Evolutionary conservation across 1,140 invertebrate species (phyloP).

Genomic region (Caenorhabditis elegans): DNA sequence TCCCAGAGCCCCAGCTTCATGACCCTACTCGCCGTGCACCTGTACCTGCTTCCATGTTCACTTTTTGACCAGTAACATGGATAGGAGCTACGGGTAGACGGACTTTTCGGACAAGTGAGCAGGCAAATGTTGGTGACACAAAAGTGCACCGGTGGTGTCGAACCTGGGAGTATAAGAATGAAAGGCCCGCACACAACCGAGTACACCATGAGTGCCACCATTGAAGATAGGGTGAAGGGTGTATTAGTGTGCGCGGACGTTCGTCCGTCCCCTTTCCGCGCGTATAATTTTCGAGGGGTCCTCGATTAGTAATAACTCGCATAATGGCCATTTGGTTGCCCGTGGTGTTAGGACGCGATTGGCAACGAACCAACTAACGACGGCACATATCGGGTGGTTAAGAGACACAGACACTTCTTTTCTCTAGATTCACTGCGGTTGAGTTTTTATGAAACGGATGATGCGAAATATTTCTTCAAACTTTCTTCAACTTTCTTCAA

Average conservation of each 20-base stretch:
- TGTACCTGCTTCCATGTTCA: conserved; percentile 10
- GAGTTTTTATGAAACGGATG: too few species aligned
- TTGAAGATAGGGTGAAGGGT: neutral
- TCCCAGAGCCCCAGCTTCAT: neutral
- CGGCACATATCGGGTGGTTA: too few species aligned
- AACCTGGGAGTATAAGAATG: neutral
- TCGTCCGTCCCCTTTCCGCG: neutral
- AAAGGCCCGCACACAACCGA: neutral
- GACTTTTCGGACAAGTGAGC: neutral
- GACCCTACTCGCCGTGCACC: conserved; percentile 9
- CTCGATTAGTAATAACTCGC: neutral
- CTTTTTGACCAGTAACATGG: neutral
- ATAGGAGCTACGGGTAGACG: conserved; percentile 15
- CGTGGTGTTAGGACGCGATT: neutral
- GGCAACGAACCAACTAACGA: neutral
- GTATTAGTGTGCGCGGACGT: neutral
- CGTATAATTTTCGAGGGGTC: too few species aligned
- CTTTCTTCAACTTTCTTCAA: too few species aligned
- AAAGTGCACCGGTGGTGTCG: neutral
- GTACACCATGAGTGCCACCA: conserved; percentile 11
- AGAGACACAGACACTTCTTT: too few species aligned
- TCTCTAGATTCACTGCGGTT: too few species aligned
- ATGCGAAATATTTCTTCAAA: too few species aligned
- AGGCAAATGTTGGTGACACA: neutral
- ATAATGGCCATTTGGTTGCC: neutral